phyloP scores from a whole-genome alignment of 2,888 invertebrate species.

The Deilephila elpenor region DNA sequence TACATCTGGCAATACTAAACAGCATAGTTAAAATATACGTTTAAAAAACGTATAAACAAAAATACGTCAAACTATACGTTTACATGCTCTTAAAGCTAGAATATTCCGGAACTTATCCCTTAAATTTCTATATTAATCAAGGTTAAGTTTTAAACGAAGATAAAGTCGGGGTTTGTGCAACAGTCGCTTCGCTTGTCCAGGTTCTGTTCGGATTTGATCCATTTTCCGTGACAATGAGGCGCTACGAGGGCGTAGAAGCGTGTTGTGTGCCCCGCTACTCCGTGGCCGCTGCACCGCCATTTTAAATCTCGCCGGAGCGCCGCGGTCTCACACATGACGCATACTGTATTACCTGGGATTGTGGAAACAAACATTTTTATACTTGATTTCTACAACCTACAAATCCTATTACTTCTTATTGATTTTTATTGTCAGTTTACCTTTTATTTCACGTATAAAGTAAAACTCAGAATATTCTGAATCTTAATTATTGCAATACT shows the following conservation, averaged over 20 bases:
- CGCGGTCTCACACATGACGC: constrained; percentile 92
- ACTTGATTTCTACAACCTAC: no score
- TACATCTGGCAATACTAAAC: background rate
- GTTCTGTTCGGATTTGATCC: constrained; percentile 86
- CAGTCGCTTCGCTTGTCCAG: constrained; percentile 68
- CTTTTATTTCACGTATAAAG: no score
- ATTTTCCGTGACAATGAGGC: constrained; percentile 95
- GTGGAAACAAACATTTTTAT: constrained; percentile 14
- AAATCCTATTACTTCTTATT: no score
- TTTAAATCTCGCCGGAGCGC: constrained; percentile 90
- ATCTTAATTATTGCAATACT: no score
- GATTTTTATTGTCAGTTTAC: no score
- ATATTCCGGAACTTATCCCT: background rate
- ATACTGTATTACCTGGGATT: constrained; percentile 88
- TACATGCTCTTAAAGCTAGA: background rate
- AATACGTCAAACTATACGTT: background rate
- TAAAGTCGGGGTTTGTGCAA: constrained; percentile 76
- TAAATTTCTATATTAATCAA: background rate
- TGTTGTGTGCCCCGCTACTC: constrained; percentile 89
- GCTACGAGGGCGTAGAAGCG: constrained; percentile 93
- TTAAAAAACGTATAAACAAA: background rate
- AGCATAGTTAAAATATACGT: background rate
- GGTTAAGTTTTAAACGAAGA: constrained; percentile 68
- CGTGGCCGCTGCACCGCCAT: constrained; percentile 94
- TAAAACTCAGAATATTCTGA: no score